phyloP scores from a whole-genome alignment of 2,797 vertebrate species.

The Pelochelys cantorii region DNA sequence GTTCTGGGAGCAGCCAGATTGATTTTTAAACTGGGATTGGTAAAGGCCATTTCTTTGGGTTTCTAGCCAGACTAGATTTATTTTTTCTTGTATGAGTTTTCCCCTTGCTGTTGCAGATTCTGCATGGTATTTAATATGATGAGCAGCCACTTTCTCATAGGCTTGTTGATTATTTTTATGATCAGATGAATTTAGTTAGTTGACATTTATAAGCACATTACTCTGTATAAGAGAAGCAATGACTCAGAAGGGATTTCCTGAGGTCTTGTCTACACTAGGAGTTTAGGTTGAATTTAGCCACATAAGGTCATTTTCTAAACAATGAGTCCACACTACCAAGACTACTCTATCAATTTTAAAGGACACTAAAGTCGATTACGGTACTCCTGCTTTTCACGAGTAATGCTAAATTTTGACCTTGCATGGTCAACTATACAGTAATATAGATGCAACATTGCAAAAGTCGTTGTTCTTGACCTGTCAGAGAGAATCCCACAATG shows the following conservation, averaged over 20 bases:
- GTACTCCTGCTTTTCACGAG: too few relatives aligned
- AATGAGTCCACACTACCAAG: too few relatives aligned
- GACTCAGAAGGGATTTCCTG: conserved; percentile 32
- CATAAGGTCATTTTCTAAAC: too few relatives aligned
- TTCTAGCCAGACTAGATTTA: background rate
- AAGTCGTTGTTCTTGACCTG: too few relatives aligned
- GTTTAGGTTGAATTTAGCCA: too few relatives aligned
- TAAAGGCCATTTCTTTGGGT: background rate
- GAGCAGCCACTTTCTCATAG: background rate
- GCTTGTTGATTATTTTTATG: conserved; percentile 25
- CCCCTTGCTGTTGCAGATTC: background rate
- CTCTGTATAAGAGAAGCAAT: conserved; percentile 50
- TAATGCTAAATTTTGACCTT: too few relatives aligned
- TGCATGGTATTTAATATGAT: conserved; percentile 20
- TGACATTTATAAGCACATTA: conserved; percentile 26
- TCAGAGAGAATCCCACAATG: too few relatives aligned
- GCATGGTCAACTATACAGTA: too few relatives aligned
- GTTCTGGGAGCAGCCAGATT: background rate
- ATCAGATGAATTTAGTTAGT: conserved; percentile 36
- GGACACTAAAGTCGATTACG: too few relatives aligned
- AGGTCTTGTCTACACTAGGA: background rate
- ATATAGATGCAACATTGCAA: too few relatives aligned
- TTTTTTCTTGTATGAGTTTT: background rate
- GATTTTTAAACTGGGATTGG: background rate
- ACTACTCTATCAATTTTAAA: too few relatives aligned